Evolutionary conservation across 2,113 vertebrate genomes (phyloP).

Genomic region (Rhynchomys soricoides): DNA sequence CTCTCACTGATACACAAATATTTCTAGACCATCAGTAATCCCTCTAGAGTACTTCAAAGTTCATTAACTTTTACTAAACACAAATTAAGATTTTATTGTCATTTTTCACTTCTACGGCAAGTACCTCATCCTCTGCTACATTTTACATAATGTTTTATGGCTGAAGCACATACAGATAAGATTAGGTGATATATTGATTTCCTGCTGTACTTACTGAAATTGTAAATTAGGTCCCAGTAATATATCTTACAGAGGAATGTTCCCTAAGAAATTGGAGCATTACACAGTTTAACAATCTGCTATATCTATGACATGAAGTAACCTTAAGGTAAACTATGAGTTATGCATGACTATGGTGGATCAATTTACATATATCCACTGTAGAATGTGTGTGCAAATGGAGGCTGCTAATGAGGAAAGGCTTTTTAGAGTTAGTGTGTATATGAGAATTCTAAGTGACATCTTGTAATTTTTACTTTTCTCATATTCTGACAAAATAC

Average conservation of each 20-base stretch:
- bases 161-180: constrained; percentile 14
- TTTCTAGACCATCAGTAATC: neutral
- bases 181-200: constrained; percentile 61
- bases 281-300: neutral
- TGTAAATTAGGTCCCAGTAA: constrained; percentile 39
- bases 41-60: neutral
- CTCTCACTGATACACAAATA: neutral
- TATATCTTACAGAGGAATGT: constrained; percentile 8
- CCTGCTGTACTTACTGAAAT: constrained; percentile 40
- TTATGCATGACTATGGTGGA: neutral
- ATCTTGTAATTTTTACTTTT: neutral
- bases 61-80: constrained; percentile 45
- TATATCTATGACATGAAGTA: neutral
- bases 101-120: constrained; percentile 1
- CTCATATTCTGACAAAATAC: neutral
- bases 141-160: constrained; percentile 48
- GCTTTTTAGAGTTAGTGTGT: accelerated
- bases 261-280: constrained; percentile 37
- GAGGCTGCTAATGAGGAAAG: neutral
- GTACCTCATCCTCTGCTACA: neutral
- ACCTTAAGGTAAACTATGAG: neutral
- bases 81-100: constrained; percentile 31
- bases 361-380: neutral
- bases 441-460: neutral
- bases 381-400: accelerated